Evolutionary conservation across 2,888 invertebrate genomes (phyloP).

Genomic region (Patella caerulea): DNA sequence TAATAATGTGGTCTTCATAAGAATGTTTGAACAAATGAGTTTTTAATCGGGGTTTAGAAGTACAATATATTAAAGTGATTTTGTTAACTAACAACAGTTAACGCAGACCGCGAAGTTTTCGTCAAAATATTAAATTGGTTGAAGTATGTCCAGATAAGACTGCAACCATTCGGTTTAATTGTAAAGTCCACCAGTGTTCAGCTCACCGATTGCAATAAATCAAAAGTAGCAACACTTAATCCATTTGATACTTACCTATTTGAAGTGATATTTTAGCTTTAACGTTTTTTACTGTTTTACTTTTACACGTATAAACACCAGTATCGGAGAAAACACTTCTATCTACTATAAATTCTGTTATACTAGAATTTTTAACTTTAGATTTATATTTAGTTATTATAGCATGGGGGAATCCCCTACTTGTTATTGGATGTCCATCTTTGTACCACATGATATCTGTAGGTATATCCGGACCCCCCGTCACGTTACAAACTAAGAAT

Average conservation of each 20-base stretch:
- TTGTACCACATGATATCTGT: slow-evolving; percentile 3
- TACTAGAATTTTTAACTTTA: not conserved
- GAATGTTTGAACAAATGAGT: too few species aligned
- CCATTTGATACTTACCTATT: not conserved
- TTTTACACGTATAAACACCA: not conserved
- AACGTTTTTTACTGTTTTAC: not conserved
- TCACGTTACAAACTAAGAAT: not conserved
- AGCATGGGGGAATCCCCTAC: not conserved
- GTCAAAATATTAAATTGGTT: too few species aligned
- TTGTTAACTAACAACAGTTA: too few species aligned
- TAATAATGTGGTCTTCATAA: too few species aligned
- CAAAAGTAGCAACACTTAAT: too few species aligned
- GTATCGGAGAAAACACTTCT: slow-evolving; percentile 3
- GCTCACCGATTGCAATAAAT: too few species aligned
- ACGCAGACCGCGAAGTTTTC: too few species aligned
- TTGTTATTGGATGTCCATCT: slow-evolving; percentile 1
- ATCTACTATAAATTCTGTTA: not conserved
- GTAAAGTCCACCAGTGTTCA: too few species aligned
- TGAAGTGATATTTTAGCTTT: not conserved
- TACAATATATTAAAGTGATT: too few species aligned
- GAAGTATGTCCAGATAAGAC: too few species aligned
- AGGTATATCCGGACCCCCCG: not conserved
- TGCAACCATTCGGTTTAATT: too few species aligned
- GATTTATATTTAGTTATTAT: not conserved
- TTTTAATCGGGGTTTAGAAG: too few species aligned